phyloP scores from a whole-genome alignment of 1,140 invertebrate species.

The Bombus impatiens region DNA sequence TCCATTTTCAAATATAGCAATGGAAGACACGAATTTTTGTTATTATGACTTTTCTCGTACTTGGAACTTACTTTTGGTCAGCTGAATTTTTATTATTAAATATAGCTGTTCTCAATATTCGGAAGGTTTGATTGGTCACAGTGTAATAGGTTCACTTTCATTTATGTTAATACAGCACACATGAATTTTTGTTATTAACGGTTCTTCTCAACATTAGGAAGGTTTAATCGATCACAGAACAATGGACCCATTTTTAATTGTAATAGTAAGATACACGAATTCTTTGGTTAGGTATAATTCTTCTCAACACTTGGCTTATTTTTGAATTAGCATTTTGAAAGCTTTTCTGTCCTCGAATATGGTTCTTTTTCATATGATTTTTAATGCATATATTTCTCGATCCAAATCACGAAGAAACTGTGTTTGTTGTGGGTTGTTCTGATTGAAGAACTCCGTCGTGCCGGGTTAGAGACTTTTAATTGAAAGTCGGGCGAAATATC shows the following conservation, averaged over 20 bases:
- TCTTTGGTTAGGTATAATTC: too few relatives aligned
- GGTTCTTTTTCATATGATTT: neutral
- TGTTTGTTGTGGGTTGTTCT: neutral
- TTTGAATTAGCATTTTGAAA: neutral
- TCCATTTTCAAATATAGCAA: neutral
- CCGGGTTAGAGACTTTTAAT: constrained; percentile 1
- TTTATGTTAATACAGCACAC: neutral
- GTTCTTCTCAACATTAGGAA: neutral
- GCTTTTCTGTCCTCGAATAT: neutral
- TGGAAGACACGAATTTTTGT: too few relatives aligned
- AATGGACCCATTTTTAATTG: too few relatives aligned
- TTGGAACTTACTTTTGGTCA: too few relatives aligned
- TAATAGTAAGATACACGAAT: neutral
- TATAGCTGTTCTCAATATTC: neutral
- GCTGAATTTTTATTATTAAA: too few relatives aligned
- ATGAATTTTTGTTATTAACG: neutral
- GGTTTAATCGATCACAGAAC: neutral
- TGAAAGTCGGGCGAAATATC: neutral
- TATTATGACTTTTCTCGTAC: too few relatives aligned
- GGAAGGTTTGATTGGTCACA: too few relatives aligned
- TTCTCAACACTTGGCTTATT: too few relatives aligned
- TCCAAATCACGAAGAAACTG: neutral
- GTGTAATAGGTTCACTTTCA: neutral
- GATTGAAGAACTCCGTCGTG: neutral
- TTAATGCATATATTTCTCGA: neutral